Conservation (phyloP, 2,113 vertebrate genomes). For the Cynocephalus volans region DNA sequence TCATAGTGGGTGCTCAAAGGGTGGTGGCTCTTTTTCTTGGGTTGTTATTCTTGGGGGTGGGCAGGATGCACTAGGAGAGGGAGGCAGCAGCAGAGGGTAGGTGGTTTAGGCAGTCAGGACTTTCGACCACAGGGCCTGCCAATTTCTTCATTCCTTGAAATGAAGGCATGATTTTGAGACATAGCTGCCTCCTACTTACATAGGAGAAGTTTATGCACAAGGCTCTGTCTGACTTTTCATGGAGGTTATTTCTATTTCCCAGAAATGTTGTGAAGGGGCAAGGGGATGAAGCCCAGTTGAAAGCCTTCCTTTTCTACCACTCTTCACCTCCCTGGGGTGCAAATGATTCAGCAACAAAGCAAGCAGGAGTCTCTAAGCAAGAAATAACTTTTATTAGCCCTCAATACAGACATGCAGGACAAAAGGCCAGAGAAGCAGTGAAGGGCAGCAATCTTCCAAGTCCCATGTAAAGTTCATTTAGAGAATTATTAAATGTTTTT, state of each 20-base stretch:
- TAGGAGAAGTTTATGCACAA: not conserved
- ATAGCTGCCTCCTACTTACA: constrained; percentile 60
- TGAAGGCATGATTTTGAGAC: constrained; percentile 55
- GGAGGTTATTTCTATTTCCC: constrained; percentile 61
- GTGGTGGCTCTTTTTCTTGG: not conserved
- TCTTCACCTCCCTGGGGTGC: not conserved
- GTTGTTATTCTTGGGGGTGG: not conserved
- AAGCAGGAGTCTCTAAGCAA: not conserved
- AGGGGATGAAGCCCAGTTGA: not conserved
- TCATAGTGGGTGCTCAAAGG: not conserved
- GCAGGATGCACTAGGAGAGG: not conserved
- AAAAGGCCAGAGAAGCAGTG: not conserved
- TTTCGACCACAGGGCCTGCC: not conserved
- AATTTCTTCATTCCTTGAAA: constrained; percentile 61
- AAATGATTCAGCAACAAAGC: constrained; percentile 31
- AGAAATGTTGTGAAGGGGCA: constrained; percentile 51
- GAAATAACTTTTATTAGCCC: not conserved
- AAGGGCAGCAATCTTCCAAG: not conserved
- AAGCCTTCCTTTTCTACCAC: not conserved
- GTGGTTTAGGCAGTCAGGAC: not conserved
- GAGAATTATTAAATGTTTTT: not conserved
- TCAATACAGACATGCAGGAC: not conserved
- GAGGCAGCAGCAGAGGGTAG: not conserved
- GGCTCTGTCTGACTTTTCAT: constrained; percentile 8
- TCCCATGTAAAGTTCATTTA: not conserved